Evolutionary conservation across 2,888 invertebrate genomes (phyloP), one percentile per base, ranked within the genome.

Genomic region (Mechanitis mazaeus): DNA sequence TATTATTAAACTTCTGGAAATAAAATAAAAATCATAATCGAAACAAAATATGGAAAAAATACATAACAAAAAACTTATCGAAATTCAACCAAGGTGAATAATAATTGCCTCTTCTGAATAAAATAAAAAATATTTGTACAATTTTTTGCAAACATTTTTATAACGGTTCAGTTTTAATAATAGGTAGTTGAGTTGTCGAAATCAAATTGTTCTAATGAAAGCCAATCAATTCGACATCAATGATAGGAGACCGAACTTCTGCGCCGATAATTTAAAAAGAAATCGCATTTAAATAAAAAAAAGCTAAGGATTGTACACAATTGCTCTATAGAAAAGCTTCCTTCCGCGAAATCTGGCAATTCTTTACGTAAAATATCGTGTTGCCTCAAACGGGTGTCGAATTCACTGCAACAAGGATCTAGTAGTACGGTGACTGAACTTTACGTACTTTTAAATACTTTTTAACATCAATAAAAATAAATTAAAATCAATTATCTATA

Each of bases 341-440:
- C 85, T 88, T 87, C 87, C 86, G 80, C 79, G 85, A 86, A 84
- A 59, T 67, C 56, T 69, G 70, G 64, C 69, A 71, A 75, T 77
- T 78, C 76, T 74, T 77, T 72, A 75, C 70, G 76, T 71, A 81
- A 83, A 83, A 77, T 84, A 84, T 87, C 83, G 71, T 61, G 72
- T 86, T 82, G 78, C 81, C 65, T 60, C 64, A 68, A 69, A 71
- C 77, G 75, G 79, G 83, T 83, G 80, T 84, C 84, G 73, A 73
- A 71, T 79, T 79, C 75, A 71, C 66, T 59, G 63, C 67, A 63
- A 66, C 64, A 65, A 58, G 31, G 56, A 60, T 56, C 62, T 59
- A 60, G 50, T 33, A 53, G 12, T 57, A 42, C 46, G 54, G 50
- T 60, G 61, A 57, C 64, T 35, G 42, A 42, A 35, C 47, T 54